These are phyloP conservation scores for Phalacrocorax carbo DNA, from an alignment of 2,113 vertebrate species.

Conservation along the genomic window DNA sequence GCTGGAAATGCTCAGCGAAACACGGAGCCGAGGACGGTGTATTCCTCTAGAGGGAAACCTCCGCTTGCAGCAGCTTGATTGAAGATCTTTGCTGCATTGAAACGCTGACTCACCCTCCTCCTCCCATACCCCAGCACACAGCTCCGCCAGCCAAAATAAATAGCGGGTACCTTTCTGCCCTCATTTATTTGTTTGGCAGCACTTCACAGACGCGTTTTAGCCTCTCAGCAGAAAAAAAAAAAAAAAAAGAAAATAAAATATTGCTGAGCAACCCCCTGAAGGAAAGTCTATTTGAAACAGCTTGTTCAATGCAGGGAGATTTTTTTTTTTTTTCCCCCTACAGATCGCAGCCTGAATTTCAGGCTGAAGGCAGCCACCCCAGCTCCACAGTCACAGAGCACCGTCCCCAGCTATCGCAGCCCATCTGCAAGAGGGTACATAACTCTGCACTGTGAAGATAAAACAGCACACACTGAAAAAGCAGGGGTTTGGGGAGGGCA, in stretches of 20 bases:
- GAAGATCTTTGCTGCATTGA: background rate
- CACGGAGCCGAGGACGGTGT: background rate
- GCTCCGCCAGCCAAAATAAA: constrained; percentile 53
- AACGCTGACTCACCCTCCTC: constrained; percentile 52
- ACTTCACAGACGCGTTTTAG: background rate
- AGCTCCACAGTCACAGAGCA: background rate
- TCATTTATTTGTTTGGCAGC: constrained; percentile 48
- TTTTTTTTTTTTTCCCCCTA: background rate
- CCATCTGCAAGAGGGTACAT: background rate
- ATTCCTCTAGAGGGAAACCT: constrained; percentile 67
- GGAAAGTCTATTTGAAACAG: background rate
- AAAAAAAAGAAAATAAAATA: background rate
- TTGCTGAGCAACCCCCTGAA: constrained; percentile 10
- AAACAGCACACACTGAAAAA: background rate
- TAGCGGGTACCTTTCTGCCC: constrained; percentile 46
- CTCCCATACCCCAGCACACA: background rate
- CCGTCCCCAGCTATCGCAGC: background rate
- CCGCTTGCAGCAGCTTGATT: background rate
- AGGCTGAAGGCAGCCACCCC: background rate
- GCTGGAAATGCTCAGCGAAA: background rate
- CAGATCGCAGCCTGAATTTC: background rate
- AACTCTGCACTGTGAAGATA: background rate
- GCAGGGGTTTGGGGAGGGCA: background rate
- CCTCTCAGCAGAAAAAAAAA: background rate
- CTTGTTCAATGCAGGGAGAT: background rate